A percentile compares a stretch with the other conserved stretches of the same genome.
Conservation (phyloP, 2,888 invertebrate species). For the Hirtodrosophila cameraria region DNA sequence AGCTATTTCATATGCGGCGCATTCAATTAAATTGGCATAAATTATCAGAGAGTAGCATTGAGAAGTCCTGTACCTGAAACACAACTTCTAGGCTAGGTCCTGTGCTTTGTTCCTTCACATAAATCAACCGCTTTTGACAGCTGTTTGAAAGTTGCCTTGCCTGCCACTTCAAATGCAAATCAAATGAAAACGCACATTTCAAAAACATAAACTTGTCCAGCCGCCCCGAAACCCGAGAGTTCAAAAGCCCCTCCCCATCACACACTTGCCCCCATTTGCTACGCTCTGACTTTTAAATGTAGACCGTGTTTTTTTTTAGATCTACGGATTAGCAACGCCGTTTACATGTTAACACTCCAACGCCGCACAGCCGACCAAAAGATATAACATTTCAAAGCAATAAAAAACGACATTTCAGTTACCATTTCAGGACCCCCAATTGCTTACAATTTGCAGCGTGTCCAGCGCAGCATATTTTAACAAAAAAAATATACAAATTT, state of each 20-base stretch:
- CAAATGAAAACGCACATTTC: constrained; percentile 47
- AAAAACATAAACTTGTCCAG: constrained; percentile 59
- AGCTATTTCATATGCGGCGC: constrained; percentile 47
- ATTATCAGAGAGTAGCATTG: constrained; percentile 55
- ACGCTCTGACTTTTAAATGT: constrained; percentile 43
- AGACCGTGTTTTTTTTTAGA: constrained; percentile 3
- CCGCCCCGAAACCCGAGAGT: neutral
- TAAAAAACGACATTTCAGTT: constrained; percentile 49
- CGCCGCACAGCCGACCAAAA: constrained; percentile 23
- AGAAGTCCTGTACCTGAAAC: constrained; percentile 22
- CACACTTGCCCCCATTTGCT: constrained; percentile 22
- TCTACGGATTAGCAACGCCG: constrained; percentile 48
- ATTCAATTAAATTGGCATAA: constrained; percentile 79
- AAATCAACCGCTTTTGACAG: constrained; percentile 68
- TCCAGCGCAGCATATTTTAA: constrained; percentile 38
- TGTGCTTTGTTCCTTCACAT: too few species aligned
- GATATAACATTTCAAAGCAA: constrained; percentile 72
- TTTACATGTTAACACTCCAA: constrained; percentile 47
- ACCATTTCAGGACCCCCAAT: neutral
- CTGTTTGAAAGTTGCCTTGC: constrained; percentile 35
- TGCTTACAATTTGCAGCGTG: constrained; percentile 37
- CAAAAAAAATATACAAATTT: neutral
- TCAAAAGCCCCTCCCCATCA: constrained; percentile 3
- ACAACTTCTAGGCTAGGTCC: neutral
- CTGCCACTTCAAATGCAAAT: constrained; percentile 68